phyloP scores from a whole-genome alignment of 2,888 invertebrate species.

The Crioceris asparagi region DNA sequence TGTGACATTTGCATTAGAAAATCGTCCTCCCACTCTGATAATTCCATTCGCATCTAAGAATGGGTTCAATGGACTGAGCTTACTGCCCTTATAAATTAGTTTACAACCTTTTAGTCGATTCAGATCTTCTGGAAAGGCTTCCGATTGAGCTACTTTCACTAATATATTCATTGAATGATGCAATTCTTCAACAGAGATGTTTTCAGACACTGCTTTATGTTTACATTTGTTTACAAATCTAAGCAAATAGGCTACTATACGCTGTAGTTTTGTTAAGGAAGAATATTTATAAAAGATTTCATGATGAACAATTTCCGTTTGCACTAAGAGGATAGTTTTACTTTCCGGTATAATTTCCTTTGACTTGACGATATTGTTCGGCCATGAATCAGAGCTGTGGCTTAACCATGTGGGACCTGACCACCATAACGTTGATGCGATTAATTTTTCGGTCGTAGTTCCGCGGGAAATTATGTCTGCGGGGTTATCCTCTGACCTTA shows the following conservation, averaged over 20 bases:
- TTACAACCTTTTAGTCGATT: constrained; percentile 1
- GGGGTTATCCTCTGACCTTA: too few species aligned
- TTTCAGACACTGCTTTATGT: neutral
- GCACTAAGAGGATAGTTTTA: neutral
- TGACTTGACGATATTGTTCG: too few species aligned
- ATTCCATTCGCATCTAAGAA: constrained; percentile 7
- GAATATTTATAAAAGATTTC: constrained; percentile 7
- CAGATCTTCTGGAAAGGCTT: constrained; percentile 6
- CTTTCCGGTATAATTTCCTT: constrained; percentile 4
- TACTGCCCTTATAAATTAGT: constrained; percentile 1
- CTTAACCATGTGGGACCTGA: neutral
- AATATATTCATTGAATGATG: constrained; percentile 1
- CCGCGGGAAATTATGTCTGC: constrained; percentile 28
- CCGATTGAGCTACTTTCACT: constrained; percentile 4
- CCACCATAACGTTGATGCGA: constrained; percentile 5
- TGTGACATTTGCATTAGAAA: constrained; percentile 2
- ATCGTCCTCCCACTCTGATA: constrained; percentile 9
- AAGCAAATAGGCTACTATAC: constrained; percentile 2
- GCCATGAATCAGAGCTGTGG: neutral
- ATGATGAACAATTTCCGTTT: neutral
- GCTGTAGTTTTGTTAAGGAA: constrained; percentile 2
- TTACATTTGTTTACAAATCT: constrained; percentile 6
- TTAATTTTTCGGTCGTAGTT: neutral
- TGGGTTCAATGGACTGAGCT: constrained; percentile 4
- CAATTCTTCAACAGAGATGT: constrained; percentile 3